Base-by-base conservation (phyloP, 64 coral and sea anemone species). In the Stichodactyla mertensii region DNA sequence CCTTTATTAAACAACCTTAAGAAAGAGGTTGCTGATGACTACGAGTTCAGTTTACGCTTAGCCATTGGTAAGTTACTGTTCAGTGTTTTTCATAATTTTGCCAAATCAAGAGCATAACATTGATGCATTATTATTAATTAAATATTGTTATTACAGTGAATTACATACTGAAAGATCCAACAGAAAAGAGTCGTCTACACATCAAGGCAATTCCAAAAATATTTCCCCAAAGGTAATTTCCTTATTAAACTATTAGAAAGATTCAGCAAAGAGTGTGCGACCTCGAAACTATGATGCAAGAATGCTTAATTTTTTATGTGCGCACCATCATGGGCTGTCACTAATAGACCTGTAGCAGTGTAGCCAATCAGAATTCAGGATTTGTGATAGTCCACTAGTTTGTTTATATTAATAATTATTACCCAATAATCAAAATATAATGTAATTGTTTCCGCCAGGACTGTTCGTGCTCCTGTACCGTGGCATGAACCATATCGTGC, bases 401-500 rank as follows among this genome's bases (percentile, higher is more conserved):
- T 45, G 36, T 45, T 45, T 45, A 45, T 45, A 45, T 2, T 45
- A 45, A 45, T 45, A 45, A 45, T 45, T 45, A 45, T 45, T 45
- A 45, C 36, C 36, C 36, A 45, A 45, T 45, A 45, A 45, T 45
- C 36, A 9, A 36, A 12, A 27, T 26, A 19, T 81, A 2, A 5
- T 53, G 20, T 20, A 3, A 16, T 54, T 77, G 19, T 55, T 55
- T 71, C 56, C 66, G 18, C 10, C 23, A 99, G 97, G 55, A 99
- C 97, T 52, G 87, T 99, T 31, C 91, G 97, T 80, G 97, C 97
- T 22, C 97, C 97, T 14, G 97, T 99, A 5, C 97, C 97, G 16
- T 99, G 97, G 97, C 97, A 92, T 55, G 88, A 92, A 7, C 87
- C 93, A 5, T 99, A 95, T 74, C 71, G 88, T 55, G 59, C 13